These are phyloP conservation scores for Sycophaga agraensis DNA, from an alignment of 1,140 invertebrate species.

Conservation along the genomic window DNA sequence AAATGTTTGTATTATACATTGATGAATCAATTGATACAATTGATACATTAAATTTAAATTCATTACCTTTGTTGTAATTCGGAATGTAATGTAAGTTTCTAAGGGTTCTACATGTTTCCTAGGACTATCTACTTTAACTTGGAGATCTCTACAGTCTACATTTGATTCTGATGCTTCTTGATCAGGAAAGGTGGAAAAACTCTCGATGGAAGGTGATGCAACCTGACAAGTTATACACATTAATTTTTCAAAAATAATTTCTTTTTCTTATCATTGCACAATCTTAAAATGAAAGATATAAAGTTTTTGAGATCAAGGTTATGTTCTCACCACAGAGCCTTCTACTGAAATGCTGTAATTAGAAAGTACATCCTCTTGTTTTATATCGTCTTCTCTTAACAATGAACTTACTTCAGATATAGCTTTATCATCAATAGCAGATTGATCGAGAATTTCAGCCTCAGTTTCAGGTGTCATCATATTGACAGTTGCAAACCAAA, in stretches of 20 bases:
- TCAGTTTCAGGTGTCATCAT: constrained; percentile 53
- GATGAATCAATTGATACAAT: constrained; percentile 4
- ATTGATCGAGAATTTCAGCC: constrained; percentile 40
- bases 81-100: constrained; percentile 75
- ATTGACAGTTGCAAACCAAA: constrained; percentile 21
- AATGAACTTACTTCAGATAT: constrained; percentile 51
- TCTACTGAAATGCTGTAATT: constrained; percentile 56
- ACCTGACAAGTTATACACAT: constrained; percentile 42
- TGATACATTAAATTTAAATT: too few species aligned
- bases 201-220: constrained; percentile 65
- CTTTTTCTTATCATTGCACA: not conserved
- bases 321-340: constrained; percentile 50
- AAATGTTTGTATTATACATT: not conserved
- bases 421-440: constrained; percentile 35
- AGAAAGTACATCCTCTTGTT: constrained; percentile 48
- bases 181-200: constrained; percentile 65
- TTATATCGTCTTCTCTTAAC: constrained; percentile 39
- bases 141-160: constrained; percentile 63
- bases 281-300: not conserved
- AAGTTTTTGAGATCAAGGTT: constrained; percentile 15
- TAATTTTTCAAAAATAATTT: constrained; percentile 6
- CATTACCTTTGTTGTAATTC: constrained; percentile 67
- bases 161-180: constrained; percentile 61
- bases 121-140: constrained; percentile 75
- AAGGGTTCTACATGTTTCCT: constrained; percentile 75